Evolutionary conservation across 1,140 invertebrate species (phyloP).

Genomic region (Trachymyrmex cornetzi): DNA sequence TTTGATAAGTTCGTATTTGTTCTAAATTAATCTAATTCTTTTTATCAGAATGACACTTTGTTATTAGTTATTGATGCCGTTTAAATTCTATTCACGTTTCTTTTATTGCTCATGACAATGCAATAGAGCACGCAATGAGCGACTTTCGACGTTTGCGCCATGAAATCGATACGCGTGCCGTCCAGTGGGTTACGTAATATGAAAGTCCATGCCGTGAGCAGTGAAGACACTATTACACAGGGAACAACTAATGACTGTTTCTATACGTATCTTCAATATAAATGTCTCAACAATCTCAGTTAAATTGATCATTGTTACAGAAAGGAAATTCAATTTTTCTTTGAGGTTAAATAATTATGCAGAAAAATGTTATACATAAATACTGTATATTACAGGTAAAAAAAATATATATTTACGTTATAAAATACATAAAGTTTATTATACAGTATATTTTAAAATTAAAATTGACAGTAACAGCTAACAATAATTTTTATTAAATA

Average conservation of each 20-base stretch:
- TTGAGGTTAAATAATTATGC: background rate
- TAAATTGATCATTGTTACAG: background rate
- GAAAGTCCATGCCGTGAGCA: slow-evolving; percentile 49
- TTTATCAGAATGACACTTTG: slow-evolving; percentile 21
- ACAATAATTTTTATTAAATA: slow-evolving; percentile 11
- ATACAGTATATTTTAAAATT: background rate
- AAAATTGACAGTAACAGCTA: background rate
- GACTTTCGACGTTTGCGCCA: slow-evolving; percentile 55
- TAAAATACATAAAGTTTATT: slow-evolving; percentile 6
- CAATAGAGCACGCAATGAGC: slow-evolving; percentile 29
- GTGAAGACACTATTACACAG: slow-evolving; percentile 27
- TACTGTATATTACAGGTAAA: background rate
- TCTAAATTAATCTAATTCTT: background rate
- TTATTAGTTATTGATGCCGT: slow-evolving; percentile 54
- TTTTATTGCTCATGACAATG: slow-evolving; percentile 54
- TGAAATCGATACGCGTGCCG: slow-evolving; percentile 62
- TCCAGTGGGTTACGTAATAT: slow-evolving; percentile 42
- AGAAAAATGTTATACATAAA: background rate
- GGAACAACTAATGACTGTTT: slow-evolving; percentile 30
- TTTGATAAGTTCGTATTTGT: background rate
- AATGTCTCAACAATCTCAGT: slow-evolving; percentile 5
- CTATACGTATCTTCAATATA: slow-evolving; percentile 1
- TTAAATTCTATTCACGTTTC: slow-evolving; percentile 45
- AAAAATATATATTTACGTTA: background rate
- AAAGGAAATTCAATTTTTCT: background rate